Evolutionary conservation across 2,888 invertebrate genomes (phyloP).

Genomic region (Apodemia duryi): DNA sequence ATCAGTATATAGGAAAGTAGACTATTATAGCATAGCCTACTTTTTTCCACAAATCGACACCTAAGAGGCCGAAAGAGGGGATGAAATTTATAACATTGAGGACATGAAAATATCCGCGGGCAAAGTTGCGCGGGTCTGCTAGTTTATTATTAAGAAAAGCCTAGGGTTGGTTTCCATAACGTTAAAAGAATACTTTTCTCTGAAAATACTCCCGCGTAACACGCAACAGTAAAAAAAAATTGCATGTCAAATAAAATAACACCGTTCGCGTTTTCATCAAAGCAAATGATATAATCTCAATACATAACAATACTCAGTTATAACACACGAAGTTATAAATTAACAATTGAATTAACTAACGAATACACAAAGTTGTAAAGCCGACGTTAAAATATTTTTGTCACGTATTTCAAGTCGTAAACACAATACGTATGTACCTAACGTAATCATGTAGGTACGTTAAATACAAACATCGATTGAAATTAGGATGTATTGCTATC

Average conservation of each 20-base stretch:
- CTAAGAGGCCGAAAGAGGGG: no score
- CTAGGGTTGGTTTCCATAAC: no score
- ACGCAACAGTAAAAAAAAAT: not conserved
- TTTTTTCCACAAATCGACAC: no score
- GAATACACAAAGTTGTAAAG: conserved; percentile 10
- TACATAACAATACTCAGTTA: not conserved
- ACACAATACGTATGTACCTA: not conserved
- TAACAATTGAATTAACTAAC: not conserved
- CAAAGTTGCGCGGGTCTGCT: no score
- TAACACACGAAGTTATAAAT: conserved; percentile 12
- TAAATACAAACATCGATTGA: not conserved
- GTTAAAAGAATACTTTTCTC: not conserved
- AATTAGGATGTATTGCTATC: no score
- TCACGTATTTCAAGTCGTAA: conserved; percentile 2
- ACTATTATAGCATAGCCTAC: no score
- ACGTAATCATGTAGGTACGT: not conserved
- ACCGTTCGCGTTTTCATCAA: conserved; percentile 20
- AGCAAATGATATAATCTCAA: conserved; percentile 11
- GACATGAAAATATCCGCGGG: no score
- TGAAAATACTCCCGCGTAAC: not conserved
- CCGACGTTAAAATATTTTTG: conserved; percentile 4
- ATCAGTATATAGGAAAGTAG: no score
- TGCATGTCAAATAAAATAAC: conserved; percentile 27
- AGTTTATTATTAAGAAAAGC: no score
- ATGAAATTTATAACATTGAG: no score